Base-by-base conservation (phyloP, 2,888 invertebrate genomes). In the Pristionchus arcanus region DNA sequence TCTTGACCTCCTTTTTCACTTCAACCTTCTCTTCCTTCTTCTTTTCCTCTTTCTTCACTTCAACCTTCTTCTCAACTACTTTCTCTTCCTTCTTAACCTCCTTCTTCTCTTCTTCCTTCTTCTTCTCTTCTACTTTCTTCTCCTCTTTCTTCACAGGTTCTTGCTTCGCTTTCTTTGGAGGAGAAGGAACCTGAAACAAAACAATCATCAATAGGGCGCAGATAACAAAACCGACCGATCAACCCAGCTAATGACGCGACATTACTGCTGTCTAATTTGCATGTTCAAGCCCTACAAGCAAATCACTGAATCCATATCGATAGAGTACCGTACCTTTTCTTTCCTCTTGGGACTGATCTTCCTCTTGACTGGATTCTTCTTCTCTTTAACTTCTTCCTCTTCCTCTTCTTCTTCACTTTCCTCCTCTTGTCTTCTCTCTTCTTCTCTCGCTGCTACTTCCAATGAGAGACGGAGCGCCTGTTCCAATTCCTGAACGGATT, bases 381-480 rank as follows among this genome's bases (percentile, higher is more conserved):
- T 77, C 77, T 25, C n/a, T n/a, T n/a, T n/a, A n/a, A n/a, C n/a
- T n/a, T n/a, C n/a, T n/a, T n/a, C 42, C 42, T 77, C 77, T 42
- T 66, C 86, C 25, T 71, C 71, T 37, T 87, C 71, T 19, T 53
- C 53, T 71, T 87, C 87, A 25, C 37, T 37, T 28, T 55, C 71
- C 4, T 53, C 87, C 31, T 87, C 87, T 53, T 68, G 31, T 37
- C 53, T 71, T 34, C 87, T 87, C 37, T 87, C 87, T 59, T 87
- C 87, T 15, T 87, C 87, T 59, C 55, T 87, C 37, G 42, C 53
- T 16, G 87, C 87, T 19, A 53, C 71, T 68, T 71, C 87, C 25
- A 87, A 53, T 53, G 53, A 53, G 53, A 87, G 55, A 28, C 87
- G 87, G n/a, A 87, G 71, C 21, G 87, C 87, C 28, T 87, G 55